Percentiles rank a stretch among this genome's conserved stretches.
phyloP scores from a whole-genome alignment of 30 jellyfish, hydroid and myxozoan species.

The Turritopsis rubra region DNA sequence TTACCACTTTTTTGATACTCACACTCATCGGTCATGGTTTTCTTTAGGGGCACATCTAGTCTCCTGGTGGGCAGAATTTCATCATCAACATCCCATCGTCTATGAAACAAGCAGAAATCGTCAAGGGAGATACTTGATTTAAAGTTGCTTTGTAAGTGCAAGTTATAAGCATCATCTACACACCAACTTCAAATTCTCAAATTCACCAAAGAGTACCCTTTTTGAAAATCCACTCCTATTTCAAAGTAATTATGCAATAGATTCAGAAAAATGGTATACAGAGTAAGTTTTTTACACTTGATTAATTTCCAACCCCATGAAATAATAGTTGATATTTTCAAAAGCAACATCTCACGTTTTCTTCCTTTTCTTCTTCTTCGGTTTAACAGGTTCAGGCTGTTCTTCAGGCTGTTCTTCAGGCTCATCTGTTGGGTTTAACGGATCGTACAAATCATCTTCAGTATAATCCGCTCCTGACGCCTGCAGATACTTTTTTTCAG shows the following conservation, averaged over 20 bases:
- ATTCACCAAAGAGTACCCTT: no score
- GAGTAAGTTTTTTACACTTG: no score
- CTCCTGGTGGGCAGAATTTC: conserved; percentile 16
- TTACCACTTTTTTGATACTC: conserved; percentile 35
- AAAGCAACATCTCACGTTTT: conserved; percentile 43
- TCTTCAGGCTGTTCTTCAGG: conserved; percentile 36
- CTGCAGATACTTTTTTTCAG: conserved; percentile 32
- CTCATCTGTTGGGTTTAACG: conserved; percentile 64
- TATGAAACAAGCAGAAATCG: neutral
- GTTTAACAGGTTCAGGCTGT: conserved; percentile 27
- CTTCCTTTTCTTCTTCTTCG: conserved; percentile 42
- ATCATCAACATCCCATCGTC: conserved; percentile 72
- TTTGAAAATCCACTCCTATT: no score
- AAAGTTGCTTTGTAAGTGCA: no score
- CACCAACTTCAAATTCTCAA: no score
- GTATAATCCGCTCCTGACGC: conserved; percentile 36
- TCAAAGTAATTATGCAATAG: no score
- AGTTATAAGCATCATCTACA: no score
- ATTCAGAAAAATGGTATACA: no score
- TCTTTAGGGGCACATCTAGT: neutral
- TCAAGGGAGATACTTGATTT: neutral
- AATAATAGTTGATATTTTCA: neutral
- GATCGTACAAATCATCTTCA: conserved; percentile 69
- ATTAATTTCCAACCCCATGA: no score
- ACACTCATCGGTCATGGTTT: conserved; percentile 32